phyloP scores from a whole-genome alignment of 2,888 invertebrate genomes.

The Glaucopsyche alexis region DNA sequence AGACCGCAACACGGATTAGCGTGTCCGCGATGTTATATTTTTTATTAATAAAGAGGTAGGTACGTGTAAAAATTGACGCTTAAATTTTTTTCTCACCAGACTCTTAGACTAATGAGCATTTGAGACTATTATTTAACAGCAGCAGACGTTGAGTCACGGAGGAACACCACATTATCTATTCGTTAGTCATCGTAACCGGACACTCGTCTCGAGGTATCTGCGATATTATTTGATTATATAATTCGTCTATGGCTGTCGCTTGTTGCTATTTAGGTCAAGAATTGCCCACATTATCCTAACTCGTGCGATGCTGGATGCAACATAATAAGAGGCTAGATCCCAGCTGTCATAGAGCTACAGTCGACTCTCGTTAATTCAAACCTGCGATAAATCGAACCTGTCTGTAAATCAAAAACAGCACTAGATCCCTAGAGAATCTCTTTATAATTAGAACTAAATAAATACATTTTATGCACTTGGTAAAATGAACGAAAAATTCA shows the following conservation, averaged over 20 bases:
- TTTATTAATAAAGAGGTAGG: too few relatives aligned
- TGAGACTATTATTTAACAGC: slow-evolving; percentile 11
- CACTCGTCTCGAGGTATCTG: slow-evolving; percentile 27
- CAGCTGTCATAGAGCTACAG: neutral
- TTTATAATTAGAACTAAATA: too few relatives aligned
- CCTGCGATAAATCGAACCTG: too few relatives aligned
- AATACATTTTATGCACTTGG: too few relatives aligned
- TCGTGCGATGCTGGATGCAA: neutral
- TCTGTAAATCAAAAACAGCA: too few relatives aligned
- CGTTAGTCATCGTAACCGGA: slow-evolving; percentile 27
- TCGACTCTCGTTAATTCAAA: too few relatives aligned
- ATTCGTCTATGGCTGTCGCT: slow-evolving; percentile 27
- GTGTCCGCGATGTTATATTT: too few relatives aligned
- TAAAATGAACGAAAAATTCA: too few relatives aligned
- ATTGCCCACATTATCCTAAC: slow-evolving; percentile 2
- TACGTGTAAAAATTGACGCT: neutral
- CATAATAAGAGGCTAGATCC: too few relatives aligned
- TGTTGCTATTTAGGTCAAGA: slow-evolving; percentile 24
- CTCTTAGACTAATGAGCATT: slow-evolving; percentile 10
- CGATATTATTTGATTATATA: slow-evolving; percentile 26
- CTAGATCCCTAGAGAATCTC: too few relatives aligned
- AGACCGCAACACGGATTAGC: too few relatives aligned
- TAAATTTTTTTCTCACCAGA: neutral
- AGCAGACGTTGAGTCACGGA: slow-evolving; percentile 18
- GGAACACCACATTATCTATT: slow-evolving; percentile 23